Percentiles rank a stretch among this genome's conserved stretches.
Conservation (phyloP, 2,113 vertebrate species). For the Xenopus tropicalis region UCB_Xtro_10.0 CM004450.2:42747501-42748000, state of each 20-base stretch:
- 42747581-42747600: slow-evolving; percentile 19
- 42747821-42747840: slow-evolving; percentile 15
- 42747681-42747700: slow-evolving; percentile 31
- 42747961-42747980: neutral
- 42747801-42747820: slow-evolving; percentile 6
- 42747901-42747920: slow-evolving; percentile 38
- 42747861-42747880: slow-evolving; percentile 16
- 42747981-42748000: too few relatives aligned
- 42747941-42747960: slow-evolving; percentile 21
- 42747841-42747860: slow-evolving; percentile 4
- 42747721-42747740: slow-evolving; percentile 17
- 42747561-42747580: neutral
- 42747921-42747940: slow-evolving; percentile 34
- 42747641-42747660: slow-evolving; percentile 23
- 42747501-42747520: too few relatives aligned
- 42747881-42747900: slow-evolving; percentile 20
- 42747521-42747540: too few relatives aligned
- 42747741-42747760: slow-evolving; percentile 35
- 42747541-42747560: too few relatives aligned
- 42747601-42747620: neutral
- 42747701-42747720: slow-evolving; percentile 32
- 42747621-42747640: slow-evolving; percentile 13
- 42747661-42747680: slow-evolving; percentile 31
- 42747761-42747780: slow-evolving; percentile 28
- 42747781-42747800: slow-evolving; percentile 24